Percentiles rank a stretch among this genome's conserved stretches.
These are phyloP conservation scores for Agelaius tricolor DNA, from an alignment of 2,113 vertebrate genomes.

Conservation along the genomic window DNA sequence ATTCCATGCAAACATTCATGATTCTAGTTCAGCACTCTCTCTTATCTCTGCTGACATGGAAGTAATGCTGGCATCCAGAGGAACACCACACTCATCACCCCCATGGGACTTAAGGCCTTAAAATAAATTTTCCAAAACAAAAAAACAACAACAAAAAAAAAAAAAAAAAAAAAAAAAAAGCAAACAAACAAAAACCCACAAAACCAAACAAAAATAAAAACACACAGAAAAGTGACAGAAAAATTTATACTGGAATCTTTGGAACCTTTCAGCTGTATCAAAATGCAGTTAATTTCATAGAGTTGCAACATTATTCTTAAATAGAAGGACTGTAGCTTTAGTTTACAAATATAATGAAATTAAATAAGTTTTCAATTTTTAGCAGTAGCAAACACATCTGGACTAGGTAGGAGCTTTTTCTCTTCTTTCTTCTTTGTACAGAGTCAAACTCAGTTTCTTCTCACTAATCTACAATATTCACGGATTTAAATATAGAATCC, in stretches of 20 bases:
- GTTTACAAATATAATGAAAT: neutral
- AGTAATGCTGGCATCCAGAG: neutral
- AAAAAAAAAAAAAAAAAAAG: neutral
- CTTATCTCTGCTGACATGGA: neutral
- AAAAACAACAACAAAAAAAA: neutral
- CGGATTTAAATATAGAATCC: neutral
- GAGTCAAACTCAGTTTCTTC: neutral
- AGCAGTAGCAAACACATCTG: neutral
- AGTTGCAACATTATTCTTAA: neutral
- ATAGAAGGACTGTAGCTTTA: neutral
- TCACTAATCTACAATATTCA: neutral
- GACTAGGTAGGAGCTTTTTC: neutral
- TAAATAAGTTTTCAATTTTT: neutral
- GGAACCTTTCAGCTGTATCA: neutral
- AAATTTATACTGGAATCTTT: rapidly evolving
- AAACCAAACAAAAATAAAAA: neutral
- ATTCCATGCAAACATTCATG: neutral
- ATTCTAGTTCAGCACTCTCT: neutral
- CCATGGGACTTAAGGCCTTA: neutral
- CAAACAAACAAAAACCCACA: too few species aligned
- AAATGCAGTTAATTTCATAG: neutral
- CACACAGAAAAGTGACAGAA: neutral
- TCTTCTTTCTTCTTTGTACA: neutral
- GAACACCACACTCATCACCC: neutral
- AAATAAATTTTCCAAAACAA: neutral